These are phyloP conservation scores for Mastomys coucha DNA, from an alignment of 2,113 vertebrate genomes.

Conservation along the genomic window DNA sequence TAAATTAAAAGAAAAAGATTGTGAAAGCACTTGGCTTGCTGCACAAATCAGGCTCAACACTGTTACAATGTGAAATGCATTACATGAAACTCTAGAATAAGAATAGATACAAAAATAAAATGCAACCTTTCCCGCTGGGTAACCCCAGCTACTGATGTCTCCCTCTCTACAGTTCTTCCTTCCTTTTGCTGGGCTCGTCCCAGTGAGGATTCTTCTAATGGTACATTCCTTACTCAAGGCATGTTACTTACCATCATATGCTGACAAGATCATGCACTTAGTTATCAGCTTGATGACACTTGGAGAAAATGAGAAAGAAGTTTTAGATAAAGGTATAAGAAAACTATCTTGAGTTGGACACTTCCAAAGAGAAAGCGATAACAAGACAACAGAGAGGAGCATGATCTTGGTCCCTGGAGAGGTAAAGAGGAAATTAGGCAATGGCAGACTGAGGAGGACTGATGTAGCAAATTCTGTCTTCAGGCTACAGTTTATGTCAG, in stretches of 20 bases:
- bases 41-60: neutral
- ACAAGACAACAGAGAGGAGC: neutral
- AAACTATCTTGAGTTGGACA: neutral
- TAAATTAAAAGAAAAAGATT: no score
- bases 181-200: no score
- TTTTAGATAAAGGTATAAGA: neutral
- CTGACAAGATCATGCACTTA: neutral
- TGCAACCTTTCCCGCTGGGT: neutral
- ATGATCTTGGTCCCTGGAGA: neutral
- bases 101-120: neutral
- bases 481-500: neutral
- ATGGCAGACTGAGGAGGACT: neutral
- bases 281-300: neutral
- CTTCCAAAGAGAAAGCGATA: neutral
- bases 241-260: neutral
- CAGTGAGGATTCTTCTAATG: neutral
- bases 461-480: neutral
- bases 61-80: neutral
- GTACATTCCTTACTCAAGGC: neutral
- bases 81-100: neutral
- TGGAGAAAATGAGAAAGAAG: neutral
- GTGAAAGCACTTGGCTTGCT: neutral
- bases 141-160: neutral
- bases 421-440: neutral
- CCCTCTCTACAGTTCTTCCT: neutral